phyloP scores from a whole-genome alignment of 53 echinoderm and acorn worm genomes.

The Holothuria scabra region DNA sequence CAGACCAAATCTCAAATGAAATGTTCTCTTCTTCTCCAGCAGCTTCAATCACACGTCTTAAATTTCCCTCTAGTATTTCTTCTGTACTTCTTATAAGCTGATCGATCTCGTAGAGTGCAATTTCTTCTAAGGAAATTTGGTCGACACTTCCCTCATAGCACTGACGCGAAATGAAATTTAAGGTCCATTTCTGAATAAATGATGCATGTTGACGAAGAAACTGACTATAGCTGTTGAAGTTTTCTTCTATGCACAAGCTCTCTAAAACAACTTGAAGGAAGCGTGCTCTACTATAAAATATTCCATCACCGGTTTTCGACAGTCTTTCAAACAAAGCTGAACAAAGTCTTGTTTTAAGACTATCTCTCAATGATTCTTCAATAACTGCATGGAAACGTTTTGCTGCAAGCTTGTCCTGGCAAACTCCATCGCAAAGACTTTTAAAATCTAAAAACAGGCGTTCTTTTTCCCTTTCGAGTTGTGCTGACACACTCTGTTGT shows the following conservation, averaged over 20 bases:
- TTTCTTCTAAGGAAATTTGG: conserved; percentile 6
- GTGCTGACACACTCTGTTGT: neutral
- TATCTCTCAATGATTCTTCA: neutral
- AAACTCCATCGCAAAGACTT: neutral
- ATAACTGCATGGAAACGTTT: neutral
- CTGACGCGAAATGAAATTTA: conserved; percentile 23
- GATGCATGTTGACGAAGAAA: conserved; percentile 11
- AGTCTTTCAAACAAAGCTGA: neutral
- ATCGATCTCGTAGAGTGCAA: conserved; percentile 5
- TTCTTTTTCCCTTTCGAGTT: conserved; percentile 5
- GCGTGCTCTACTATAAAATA: conserved; percentile 26
- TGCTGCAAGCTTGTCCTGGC: conserved; percentile 12
- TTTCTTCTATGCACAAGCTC: conserved; percentile 23
- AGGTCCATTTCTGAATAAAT: neutral
- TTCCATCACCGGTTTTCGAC: conserved; percentile 7
- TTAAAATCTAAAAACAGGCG: conserved; percentile 12
- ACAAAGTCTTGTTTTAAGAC: conserved; percentile 11
- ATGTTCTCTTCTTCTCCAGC: neutral
- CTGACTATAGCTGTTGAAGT: neutral
- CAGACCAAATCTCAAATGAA: neutral
- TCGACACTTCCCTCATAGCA: neutral
- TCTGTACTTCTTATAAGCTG: neutral
- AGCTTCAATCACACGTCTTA: neutral
- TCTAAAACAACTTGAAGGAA: conserved; percentile 11
- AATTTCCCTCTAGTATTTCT: conserved; percentile 2